phyloP scores from a whole-genome alignment of 2,888 invertebrate genomes.

The Hirtodrosophila trivittata region DNA sequence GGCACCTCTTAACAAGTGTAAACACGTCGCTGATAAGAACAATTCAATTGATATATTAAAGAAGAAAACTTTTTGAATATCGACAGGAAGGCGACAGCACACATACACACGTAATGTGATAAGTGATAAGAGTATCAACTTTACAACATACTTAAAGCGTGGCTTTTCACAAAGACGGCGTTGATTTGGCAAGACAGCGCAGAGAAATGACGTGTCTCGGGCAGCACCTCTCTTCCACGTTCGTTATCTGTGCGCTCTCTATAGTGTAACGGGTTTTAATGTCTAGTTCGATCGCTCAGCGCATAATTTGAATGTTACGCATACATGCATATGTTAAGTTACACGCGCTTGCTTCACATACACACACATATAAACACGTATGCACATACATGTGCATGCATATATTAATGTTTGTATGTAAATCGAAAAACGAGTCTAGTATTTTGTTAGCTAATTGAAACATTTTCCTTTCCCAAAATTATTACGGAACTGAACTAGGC shows the following conservation, averaged over 20 bases:
- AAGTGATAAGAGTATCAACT: conserved; percentile 55
- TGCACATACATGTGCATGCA: not conserved
- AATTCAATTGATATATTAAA: too few species aligned
- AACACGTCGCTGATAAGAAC: too few species aligned
- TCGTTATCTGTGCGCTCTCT: conserved; percentile 38
- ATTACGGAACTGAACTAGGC: conserved; percentile 63
- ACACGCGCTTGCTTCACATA: conserved; percentile 15
- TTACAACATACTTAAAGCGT: conserved; percentile 47
- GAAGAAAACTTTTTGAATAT: too few species aligned
- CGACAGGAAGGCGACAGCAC: conserved; percentile 25
- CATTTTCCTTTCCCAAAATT: conserved; percentile 46
- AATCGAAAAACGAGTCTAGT: conserved; percentile 23
- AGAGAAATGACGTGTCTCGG: conserved; percentile 59
- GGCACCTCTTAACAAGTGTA: too few species aligned
- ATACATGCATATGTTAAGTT: conserved; percentile 22
- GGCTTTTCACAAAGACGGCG: conserved; percentile 52
- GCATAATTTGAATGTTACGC: conserved; percentile 51
- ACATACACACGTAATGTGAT: conserved; percentile 18
- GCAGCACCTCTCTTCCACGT: conserved; percentile 19
- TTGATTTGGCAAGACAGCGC: conserved; percentile 54
- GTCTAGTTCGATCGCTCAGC: conserved; percentile 30
- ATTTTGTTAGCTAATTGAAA: conserved; percentile 15
- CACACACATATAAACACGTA: conserved; percentile 7
- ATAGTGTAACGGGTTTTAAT: conserved; percentile 68
- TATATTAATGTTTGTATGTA: not conserved